Base-by-base conservation (phyloP, 2,113 vertebrate genomes). In the Antidorcas marsupialis region DNA sequence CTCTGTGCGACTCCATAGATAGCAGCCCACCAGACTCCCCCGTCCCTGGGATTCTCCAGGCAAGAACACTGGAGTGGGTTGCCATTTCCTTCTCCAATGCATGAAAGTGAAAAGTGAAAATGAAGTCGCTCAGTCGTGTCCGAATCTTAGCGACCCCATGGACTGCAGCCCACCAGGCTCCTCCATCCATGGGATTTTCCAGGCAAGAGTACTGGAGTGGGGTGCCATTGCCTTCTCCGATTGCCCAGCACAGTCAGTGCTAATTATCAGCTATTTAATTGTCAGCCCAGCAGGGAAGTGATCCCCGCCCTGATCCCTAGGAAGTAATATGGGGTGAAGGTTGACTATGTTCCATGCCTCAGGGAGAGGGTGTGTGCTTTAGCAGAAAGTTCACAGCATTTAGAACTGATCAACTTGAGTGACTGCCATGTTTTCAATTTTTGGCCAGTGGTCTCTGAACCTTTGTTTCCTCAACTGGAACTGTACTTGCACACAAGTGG, bases 231-330 rank as follows among this genome's bases (percentile, higher is more conserved):
- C 28, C 60, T 62, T 62, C 28, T 62, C 60, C 5, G 0, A 59
- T 27, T 59, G 23, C 10, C 57, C 57, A 59, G 57, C 25, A 59
- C 57, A 59, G 57, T 59, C 25, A 27, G 25, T 59, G 57, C 25
- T 59, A 59, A 27, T 59, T 59, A 59, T 59, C 57, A 59, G 25
- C 57, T 27, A 27, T 59, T 98, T 96, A 96, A 95, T 95, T 95
- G 96, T 95, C 87, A 94, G 57, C 47, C 52, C 87, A 55, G 74
- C 3, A 12, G 81, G 50, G 52, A 95, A 97, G 64, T 55, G 55
- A 96, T 92, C 87, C 74, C 60, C 14, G 1, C 60, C 60, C 60
- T 15, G 28, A 33, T 62, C 30, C 60, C 94, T 67, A 71, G 52
- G 95, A 55, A 93, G 87, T 89, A 64, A 64, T 23, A 74, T 5